Evolutionary conservation across 1,140 invertebrate genomes (phyloP).

Genomic region (Sipha flava): DNA sequence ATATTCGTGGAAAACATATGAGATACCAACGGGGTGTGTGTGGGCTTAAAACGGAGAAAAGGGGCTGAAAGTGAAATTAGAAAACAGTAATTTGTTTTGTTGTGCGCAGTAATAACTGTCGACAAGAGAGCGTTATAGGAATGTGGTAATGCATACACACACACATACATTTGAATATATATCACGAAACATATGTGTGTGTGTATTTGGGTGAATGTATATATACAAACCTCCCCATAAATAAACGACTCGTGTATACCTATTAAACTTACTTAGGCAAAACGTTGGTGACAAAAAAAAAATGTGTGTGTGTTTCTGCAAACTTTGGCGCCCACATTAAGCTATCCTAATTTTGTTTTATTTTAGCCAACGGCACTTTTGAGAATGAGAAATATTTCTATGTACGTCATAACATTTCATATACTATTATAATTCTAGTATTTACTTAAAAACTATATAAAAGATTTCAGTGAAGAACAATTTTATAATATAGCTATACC

Average conservation of each 20-base stretch:
- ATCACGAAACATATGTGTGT: not conserved
- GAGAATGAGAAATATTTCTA: not conserved
- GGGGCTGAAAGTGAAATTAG: not conserved
- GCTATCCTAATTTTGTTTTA: not conserved
- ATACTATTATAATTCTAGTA: too few relatives aligned
- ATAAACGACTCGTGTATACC: constrained; percentile 1
- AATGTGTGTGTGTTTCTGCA: not conserved
- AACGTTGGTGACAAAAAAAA: not conserved
- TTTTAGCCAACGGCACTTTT: not conserved
- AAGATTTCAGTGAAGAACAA: too few relatives aligned
- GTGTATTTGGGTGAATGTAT: not conserved
- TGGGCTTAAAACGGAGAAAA: not conserved
- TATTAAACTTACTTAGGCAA: constrained; percentile 14
- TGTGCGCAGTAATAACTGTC: constrained; percentile 7
- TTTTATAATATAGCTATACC: too few relatives aligned
- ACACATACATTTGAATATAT: too few relatives aligned
- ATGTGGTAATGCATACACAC: not conserved
- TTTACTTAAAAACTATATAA: too few relatives aligned
- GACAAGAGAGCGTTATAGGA: not conserved
- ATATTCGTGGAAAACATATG: not conserved
- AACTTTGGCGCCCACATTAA: not conserved
- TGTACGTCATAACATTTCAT: too few relatives aligned
- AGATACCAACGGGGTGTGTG: not conserved
- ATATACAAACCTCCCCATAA: constrained; percentile 1
- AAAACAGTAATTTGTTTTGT: constrained; percentile 24